Conservation (phyloP, 1,140 invertebrate species). For the Bombus waltoni region DNA sequence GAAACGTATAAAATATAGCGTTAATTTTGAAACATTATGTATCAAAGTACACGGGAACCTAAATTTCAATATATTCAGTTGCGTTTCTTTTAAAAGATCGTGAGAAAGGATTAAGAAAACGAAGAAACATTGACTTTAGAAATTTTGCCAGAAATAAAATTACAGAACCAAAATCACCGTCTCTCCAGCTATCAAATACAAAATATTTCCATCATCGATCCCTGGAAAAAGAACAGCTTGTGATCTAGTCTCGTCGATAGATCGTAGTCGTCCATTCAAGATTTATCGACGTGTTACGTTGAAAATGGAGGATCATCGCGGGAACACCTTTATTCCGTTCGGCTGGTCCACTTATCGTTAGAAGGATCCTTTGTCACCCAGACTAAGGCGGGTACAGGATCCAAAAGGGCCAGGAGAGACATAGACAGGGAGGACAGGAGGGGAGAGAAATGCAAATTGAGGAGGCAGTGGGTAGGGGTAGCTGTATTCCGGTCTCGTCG, state of each 20-base stretch:
- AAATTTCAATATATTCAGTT: neutral
- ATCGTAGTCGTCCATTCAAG: slow-evolving; percentile 47
- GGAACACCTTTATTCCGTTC: slow-evolving; percentile 54
- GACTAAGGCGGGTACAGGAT: neutral
- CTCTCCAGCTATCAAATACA: neutral
- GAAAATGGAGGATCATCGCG: slow-evolving; percentile 54
- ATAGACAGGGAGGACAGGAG: neutral
- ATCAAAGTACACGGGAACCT: too few relatives aligned
- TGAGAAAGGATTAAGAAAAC: neutral
- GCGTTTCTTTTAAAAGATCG: neutral
- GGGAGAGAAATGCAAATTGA: slow-evolving; percentile 62
- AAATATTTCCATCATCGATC: neutral
- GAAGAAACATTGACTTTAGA: neutral
- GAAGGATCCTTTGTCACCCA: slow-evolving; percentile 55
- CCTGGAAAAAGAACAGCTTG: neutral
- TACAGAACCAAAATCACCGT: neutral
- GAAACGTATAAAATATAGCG: too few relatives aligned
- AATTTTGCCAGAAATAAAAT: neutral
- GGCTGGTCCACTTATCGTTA: slow-evolving; percentile 54
- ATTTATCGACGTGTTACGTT: slow-evolving; percentile 56
- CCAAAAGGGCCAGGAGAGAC: neutral
- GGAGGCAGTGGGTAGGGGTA: neutral
- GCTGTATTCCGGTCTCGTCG: slow-evolving; percentile 22
- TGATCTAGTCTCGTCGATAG: slow-evolving; percentile 48
- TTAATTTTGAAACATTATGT: too few relatives aligned